These are phyloP conservation scores for Cyclophora albipunctata DNA, from an alignment of 2,888 invertebrate species.

Conservation along the genomic window DNA sequence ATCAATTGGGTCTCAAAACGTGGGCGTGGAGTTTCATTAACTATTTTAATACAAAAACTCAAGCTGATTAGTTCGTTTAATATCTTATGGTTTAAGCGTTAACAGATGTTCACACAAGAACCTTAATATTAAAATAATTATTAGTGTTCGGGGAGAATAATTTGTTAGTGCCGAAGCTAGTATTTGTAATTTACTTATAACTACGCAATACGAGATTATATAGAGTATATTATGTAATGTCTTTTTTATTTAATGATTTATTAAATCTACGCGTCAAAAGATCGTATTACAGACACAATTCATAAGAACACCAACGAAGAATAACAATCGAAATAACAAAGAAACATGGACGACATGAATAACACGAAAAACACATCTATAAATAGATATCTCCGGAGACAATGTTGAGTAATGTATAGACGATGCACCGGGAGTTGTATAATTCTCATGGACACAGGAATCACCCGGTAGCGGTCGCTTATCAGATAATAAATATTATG, in stretches of 20 bases:
- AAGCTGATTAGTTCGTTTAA: slow-evolving; percentile 62
- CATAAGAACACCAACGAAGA: slow-evolving; percentile 36
- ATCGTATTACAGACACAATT: slow-evolving; percentile 2
- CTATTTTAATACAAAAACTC: slow-evolving; percentile 66
- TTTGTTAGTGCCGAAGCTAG: not conserved
- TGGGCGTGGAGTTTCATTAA: slow-evolving; percentile 71
- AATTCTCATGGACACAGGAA: slow-evolving; percentile 67
- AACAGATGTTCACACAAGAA: slow-evolving; percentile 41
- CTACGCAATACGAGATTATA: not conserved
- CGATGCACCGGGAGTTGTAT: slow-evolving; percentile 54
- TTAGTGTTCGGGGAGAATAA: not conserved
- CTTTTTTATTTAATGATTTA: not conserved
- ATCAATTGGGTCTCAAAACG: slow-evolving; percentile 59
- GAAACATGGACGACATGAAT: slow-evolving; percentile 49
- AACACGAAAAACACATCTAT: slow-evolving; percentile 47
- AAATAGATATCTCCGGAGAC: slow-evolving; percentile 55
- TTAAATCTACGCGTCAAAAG: not conserved
- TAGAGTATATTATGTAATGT: not conserved
- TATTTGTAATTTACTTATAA: not conserved
- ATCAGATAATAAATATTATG: slow-evolving; percentile 75
- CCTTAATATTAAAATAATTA: slow-evolving; percentile 4
- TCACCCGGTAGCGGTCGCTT: slow-evolving; percentile 69
- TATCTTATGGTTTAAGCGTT: slow-evolving; percentile 37
- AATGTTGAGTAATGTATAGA: slow-evolving; percentile 65
- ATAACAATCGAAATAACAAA: slow-evolving; percentile 45